phyloP scores from a whole-genome alignment of 2,113 vertebrate species.

The Arothron firmamentum region DNA sequence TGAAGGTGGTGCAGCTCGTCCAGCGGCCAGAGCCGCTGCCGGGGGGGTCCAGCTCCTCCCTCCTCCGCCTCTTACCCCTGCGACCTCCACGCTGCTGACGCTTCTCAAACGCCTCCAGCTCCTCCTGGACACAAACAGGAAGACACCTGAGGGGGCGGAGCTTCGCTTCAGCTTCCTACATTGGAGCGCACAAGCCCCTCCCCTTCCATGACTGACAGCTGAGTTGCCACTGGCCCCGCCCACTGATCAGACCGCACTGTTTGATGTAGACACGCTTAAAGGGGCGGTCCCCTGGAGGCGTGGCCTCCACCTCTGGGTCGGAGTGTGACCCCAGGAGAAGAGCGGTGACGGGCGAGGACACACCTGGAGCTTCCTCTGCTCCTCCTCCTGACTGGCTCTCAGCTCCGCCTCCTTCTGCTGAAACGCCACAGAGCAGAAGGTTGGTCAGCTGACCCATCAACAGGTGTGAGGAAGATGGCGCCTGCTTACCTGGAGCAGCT shows the following conservation, averaged over 20 bases:
- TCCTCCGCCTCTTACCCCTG: constrained; percentile 83
- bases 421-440: constrained; percentile 10
- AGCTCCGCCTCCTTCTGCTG: constrained; percentile 90
- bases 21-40: constrained; percentile 71
- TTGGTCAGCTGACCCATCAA: too few species aligned
- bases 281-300: too few species aligned
- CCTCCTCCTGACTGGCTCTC: constrained; percentile 83
- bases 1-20: constrained; percentile 77
- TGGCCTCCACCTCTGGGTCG: too few species aligned
- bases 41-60: constrained; percentile 64
- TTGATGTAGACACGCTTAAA: too few species aligned
- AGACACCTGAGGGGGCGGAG: not conserved
- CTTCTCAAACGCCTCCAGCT: constrained; percentile 95
- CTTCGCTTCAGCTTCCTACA: too few species aligned
- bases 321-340: too few species aligned
- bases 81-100: constrained; percentile 83
- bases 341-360: too few species aligned
- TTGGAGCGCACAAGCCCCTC: not conserved
- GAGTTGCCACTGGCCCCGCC: too few species aligned
- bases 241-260: too few species aligned
- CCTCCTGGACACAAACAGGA: constrained; percentile 76
- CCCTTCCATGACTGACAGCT: not conserved
- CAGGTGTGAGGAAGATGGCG: not conserved
- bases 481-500: constrained; percentile 81
- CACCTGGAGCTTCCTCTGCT: constrained; percentile 89